A percentile compares a stretch with the other conserved stretches of the same genome.
Conservation (phyloP, 2,113 vertebrate species). For the Cyanoderma ruficeps region DNA sequence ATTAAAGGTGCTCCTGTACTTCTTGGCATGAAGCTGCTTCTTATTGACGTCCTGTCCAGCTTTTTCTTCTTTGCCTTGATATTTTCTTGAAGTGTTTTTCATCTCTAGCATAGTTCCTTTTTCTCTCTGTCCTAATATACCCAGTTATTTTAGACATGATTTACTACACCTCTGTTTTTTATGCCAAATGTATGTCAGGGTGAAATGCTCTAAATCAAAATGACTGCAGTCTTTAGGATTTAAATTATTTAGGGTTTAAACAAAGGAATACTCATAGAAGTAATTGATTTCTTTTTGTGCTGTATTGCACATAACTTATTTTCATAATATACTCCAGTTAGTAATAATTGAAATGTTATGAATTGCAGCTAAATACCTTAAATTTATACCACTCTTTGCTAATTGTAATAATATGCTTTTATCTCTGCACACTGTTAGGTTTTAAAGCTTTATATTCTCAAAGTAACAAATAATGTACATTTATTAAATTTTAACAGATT, state of each 20-base stretch:
- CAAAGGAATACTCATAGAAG: background rate
- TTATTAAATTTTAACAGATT: background rate
- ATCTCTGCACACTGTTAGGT: background rate
- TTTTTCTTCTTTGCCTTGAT: background rate
- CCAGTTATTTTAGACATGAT: background rate
- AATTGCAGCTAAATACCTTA: background rate
- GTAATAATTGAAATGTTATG: slow-evolving; percentile 14
- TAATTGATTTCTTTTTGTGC: background rate
- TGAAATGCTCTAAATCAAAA: background rate
- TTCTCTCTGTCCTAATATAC: background rate
- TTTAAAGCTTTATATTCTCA: slow-evolving; percentile 9
- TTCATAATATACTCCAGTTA: background rate
- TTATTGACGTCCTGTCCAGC: background rate
- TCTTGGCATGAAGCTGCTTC: background rate
- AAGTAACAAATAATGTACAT: background rate
- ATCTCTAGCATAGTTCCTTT: background rate
- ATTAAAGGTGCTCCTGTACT: slow-evolving; percentile 15
- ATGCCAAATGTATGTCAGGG: background rate
- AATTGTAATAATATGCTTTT: background rate
- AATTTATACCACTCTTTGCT: background rate
- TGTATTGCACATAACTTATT: background rate
- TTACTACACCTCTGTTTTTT: background rate
- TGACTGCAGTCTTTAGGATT: background rate
- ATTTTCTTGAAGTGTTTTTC: background rate
- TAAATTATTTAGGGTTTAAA: slow-evolving; percentile 23